Conservation (phyloP, 2,797 vertebrate species). For the Potorous gilbertii region DNA sequence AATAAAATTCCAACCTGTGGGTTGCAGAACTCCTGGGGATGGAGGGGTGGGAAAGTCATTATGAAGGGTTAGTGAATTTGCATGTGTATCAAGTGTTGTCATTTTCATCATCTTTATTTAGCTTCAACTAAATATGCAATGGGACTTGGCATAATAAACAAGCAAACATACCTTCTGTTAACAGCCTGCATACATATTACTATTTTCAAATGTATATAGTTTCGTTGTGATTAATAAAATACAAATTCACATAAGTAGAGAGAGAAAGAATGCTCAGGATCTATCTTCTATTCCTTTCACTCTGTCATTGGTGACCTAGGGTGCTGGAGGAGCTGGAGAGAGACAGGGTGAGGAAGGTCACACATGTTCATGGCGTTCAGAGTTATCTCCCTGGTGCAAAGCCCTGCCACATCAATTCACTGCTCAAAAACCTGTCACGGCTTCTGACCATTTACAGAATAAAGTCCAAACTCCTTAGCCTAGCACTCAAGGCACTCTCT, state of each 20-base stretch:
- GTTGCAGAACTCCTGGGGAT: neutral
- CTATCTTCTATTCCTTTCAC: neutral
- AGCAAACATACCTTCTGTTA: neutral
- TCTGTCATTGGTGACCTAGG: neutral
- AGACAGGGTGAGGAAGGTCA: neutral
- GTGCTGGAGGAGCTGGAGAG: neutral
- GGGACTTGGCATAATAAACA: neutral
- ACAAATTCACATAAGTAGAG: neutral
- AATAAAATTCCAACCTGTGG: neutral
- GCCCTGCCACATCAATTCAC: neutral
- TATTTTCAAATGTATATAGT: neutral
- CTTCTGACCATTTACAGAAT: neutral
- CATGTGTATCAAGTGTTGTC: neutral
- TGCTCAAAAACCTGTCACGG: neutral
- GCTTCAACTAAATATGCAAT: neutral
- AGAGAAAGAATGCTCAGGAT: neutral
- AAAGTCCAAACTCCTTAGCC: neutral
- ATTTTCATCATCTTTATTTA: neutral
- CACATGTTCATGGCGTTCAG: neutral
- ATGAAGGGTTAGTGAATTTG: neutral
- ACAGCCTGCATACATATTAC: neutral
- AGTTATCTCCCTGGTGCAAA: neutral
- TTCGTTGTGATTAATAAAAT: neutral
- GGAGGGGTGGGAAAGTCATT: neutral
- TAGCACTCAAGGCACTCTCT: neutral